Conservation (phyloP, 2,888 invertebrate genomes). For the Mantis religiosa region DNA sequence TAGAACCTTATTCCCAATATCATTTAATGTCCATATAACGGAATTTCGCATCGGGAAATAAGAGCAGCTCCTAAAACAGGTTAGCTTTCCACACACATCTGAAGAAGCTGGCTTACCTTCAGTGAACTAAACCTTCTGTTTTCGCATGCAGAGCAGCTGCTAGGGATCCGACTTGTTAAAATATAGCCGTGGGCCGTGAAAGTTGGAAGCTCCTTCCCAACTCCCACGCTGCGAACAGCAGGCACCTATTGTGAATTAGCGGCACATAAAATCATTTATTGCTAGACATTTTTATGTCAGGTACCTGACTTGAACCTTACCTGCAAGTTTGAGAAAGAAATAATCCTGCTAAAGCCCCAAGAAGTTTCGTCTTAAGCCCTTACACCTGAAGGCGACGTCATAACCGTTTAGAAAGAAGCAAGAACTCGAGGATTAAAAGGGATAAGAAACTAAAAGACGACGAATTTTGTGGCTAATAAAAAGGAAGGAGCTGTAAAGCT, state of each 20-base stretch:
- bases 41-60: neutral
- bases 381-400: neutral
- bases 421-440: neutral
- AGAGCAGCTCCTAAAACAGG: neutral
- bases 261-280: neutral
- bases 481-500: neutral
- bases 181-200: neutral
- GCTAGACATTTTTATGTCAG: neutral
- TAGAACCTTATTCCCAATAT: too few species aligned
- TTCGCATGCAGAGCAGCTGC: neutral
- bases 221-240: neutral
- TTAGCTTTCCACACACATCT: neutral
- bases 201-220: neutral
- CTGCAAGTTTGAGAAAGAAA: neutral
- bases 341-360: neutral
- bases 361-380: neutral
- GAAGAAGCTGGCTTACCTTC: neutral
- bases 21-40: too few species aligned
- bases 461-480: neutral
- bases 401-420: neutral
- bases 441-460: neutral
- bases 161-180: neutral
- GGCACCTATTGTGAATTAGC: neutral
- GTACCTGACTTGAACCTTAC: neutral
- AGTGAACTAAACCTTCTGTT: neutral